Conservation (phyloP, 2,113 vertebrate species). For the Carassius gibelio region DNA sequence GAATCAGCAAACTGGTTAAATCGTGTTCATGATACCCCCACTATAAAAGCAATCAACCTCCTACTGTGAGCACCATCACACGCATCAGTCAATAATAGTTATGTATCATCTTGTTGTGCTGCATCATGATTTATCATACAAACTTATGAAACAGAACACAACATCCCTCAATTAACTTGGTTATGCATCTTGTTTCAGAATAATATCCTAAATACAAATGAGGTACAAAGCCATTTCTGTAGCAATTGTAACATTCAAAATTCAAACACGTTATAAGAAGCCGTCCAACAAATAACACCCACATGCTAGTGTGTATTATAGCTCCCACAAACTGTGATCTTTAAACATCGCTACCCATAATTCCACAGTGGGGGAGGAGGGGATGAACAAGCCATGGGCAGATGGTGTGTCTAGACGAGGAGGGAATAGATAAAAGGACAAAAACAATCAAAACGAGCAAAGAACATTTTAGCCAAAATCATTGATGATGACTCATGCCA, state of each 20-base stretch:
- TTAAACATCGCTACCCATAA: constrained; percentile 25
- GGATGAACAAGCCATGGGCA: constrained; percentile 7
- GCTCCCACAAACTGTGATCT: constrained; percentile 2
- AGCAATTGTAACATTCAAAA: background rate
- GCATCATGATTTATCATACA: background rate
- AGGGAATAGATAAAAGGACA: background rate
- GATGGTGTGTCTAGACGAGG: constrained; percentile 30
- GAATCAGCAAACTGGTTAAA: constrained; percentile 7
- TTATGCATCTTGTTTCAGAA: background rate
- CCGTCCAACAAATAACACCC: background rate
- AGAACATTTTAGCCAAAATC: background rate
- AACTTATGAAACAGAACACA: background rate
- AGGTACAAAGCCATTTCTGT: background rate
- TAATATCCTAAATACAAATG: background rate
- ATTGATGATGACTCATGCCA: background rate
- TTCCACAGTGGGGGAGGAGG: background rate
- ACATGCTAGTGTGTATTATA: background rate
- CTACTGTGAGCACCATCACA: background rate
- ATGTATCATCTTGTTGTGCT: background rate
- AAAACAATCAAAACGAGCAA: background rate
- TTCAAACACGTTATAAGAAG: background rate
- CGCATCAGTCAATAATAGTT: background rate
- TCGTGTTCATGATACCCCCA: background rate
- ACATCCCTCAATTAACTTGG: background rate
- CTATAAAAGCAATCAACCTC: constrained; percentile 24